Evolutionary conservation across 2,888 invertebrate species (phyloP), one percentile per base, ranked within the genome.

Genomic region (Amorpha juglandis): DNA sequence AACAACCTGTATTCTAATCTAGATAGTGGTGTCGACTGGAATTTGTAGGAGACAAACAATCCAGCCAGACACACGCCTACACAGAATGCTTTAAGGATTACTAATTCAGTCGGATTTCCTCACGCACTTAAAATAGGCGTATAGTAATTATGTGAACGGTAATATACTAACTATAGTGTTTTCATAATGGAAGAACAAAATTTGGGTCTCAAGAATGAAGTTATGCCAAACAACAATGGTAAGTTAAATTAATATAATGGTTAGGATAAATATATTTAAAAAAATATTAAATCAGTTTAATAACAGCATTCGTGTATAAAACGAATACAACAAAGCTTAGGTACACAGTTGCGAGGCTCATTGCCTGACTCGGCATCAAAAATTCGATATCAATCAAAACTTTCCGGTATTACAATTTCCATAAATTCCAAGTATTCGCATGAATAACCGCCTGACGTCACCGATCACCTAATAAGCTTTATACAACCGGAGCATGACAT

Each of bases 381-480:
- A 58, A 58, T 42, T 6, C 19, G 19, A 42, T 58, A 48, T 63
- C 33, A 63, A 48, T 48, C 48, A 50, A 27, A 48, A 19, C 33
- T 48, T 63, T 33, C 48, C 63, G 42, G 38, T 47, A 53, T 52
- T 33, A 48, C 27, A 55, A 65, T 65, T 65, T 58, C 74, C 78
- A 79, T 80, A 79, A 72, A 58, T 58, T 58, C 42, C 58, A 42
- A 58, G 72, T 77, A 75, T 74, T 80, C 71, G 79, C 78, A 81
- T 81, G 79, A 83, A 80, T 76, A 78, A 72, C 73, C 72, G 38
- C 73, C 76, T 88, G 88, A 90, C 89, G 89, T 90, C 90, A 90
- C 82, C 81, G 83, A 87, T 87, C 85, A 86, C 83, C 85, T 86
- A 88, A 86, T 87, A 84, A 81, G 76, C 74, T 82, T 81, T 80